Conservation (phyloP, 2,888 invertebrate species). For the Platynereis dumerilii region DNA sequence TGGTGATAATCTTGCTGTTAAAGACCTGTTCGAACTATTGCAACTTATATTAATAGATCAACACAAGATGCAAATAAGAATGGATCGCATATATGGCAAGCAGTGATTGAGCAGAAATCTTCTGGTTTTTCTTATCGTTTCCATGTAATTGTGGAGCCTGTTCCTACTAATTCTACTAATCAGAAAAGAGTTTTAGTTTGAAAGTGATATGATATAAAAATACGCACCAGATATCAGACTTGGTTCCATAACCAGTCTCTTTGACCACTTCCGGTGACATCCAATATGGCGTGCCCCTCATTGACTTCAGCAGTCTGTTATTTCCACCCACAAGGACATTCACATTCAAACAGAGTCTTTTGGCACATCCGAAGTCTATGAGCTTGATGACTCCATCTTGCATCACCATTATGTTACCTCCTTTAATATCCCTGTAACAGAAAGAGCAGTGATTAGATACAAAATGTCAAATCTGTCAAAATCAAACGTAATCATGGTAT, state of each 20-base stretch:
- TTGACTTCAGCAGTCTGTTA: conserved; percentile 59
- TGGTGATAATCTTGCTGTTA: too few species aligned
- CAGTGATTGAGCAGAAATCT: too few species aligned
- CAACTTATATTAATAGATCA: too few species aligned
- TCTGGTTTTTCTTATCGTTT: too few species aligned
- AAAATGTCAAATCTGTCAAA: neutral
- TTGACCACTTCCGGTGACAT: conserved; percentile 64
- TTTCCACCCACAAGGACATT: conserved; percentile 23
- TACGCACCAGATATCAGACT: conserved; percentile 63
- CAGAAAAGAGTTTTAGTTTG: too few species aligned
- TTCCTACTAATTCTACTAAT: too few species aligned
- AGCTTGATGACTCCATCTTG: conserved; percentile 62
- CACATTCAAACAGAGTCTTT: conserved; percentile 59
- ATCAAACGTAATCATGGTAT: neutral
- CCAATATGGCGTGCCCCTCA: conserved; percentile 64
- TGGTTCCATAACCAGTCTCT: conserved; percentile 62
- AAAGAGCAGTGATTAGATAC: neutral
- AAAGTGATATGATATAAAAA: too few species aligned
- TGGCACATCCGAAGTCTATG: conserved; percentile 65
- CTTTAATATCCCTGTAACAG: conserved; percentile 61
- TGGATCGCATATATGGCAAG: too few species aligned
- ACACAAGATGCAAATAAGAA: too few species aligned
- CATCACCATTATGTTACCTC: conserved; percentile 64
- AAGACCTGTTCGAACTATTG: too few species aligned
- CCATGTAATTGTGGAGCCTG: too few species aligned